A percentile compares a stretch with the other conserved stretches of the same genome.
Conservation (phyloP, 2,888 invertebrate species). For the Gymnocheta viridis region DNA sequence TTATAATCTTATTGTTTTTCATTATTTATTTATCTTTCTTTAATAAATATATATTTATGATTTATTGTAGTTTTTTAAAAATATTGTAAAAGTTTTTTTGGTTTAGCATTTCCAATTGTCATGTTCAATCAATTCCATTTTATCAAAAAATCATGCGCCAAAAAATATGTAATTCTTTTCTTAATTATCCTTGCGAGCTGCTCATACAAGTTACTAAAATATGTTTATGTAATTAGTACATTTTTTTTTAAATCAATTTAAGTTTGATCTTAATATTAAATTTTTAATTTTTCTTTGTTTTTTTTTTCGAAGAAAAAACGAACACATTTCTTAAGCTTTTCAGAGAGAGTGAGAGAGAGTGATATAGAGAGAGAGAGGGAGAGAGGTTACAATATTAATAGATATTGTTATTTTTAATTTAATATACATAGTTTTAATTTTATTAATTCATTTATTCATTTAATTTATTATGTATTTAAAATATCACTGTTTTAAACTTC, state of each 20-base stretch:
- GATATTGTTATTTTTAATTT: slow-evolving; percentile 25
- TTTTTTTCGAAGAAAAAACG: background rate
- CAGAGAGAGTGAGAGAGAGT: background rate
- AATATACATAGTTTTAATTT: slow-evolving; percentile 7
- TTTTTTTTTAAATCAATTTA: slow-evolving; percentile 20
- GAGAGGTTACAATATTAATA: slow-evolving; percentile 3
- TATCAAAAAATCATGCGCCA: slow-evolving; percentile 24
- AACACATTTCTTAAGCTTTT: slow-evolving; percentile 45
- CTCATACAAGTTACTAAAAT: background rate
- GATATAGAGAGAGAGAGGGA: background rate
- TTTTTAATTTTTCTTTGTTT: background rate
- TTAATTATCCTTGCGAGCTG: background rate
- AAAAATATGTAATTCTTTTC: slow-evolving; percentile 24
- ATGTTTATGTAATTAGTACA: background rate
- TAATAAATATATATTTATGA: slow-evolving; percentile 15
- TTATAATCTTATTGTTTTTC: background rate
- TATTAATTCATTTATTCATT: background rate
- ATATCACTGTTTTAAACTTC: slow-evolving; percentile 45
- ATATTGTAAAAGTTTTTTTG: slow-evolving; percentile 29
- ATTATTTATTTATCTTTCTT: background rate
- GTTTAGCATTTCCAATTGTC: slow-evolving; percentile 44
- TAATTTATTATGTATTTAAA: slow-evolving; percentile 29
- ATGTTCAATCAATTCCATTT: slow-evolving; percentile 13
- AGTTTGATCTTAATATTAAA: slow-evolving; percentile 14
- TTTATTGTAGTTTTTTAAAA: slow-evolving; percentile 22